Percentiles rank a stretch among this genome's conserved stretches.
Evolutionary conservation across 2,888 invertebrate species (phyloP).

Genomic region (Notodonta dromedarius): DNA sequence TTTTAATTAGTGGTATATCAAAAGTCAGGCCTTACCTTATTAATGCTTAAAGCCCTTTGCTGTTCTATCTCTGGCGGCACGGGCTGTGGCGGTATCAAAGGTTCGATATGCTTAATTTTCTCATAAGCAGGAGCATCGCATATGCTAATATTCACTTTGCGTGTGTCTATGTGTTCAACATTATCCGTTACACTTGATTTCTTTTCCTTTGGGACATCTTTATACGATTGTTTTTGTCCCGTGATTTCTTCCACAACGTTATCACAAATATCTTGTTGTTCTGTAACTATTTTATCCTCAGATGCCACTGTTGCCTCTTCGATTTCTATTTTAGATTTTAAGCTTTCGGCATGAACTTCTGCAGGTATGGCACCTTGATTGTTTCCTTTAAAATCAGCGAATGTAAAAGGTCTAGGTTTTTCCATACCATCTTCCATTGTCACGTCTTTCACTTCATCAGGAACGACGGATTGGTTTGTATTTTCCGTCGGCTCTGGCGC

Average conservation of each 20-base stretch:
- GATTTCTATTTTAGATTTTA: conserved; percentile 21
- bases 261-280: conserved; percentile 20
- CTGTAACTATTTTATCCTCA: conserved; percentile 28
- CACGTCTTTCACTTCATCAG: conserved; percentile 22
- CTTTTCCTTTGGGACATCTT: conserved; percentile 51
- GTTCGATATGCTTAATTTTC: conserved; percentile 66
- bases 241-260: conserved; percentile 19
- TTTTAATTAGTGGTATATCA: background rate
- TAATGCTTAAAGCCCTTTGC: conserved; percentile 91
- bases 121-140: conserved; percentile 65
- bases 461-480: conserved; percentile 35
- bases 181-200: conserved; percentile 60
- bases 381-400: conserved; percentile 83
- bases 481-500: conserved; percentile 44
- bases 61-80: conserved; percentile 93
- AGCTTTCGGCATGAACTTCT: conserved; percentile 40
- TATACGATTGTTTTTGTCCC: conserved; percentile 27
- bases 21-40: conserved; percentile 85
- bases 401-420: conserved; percentile 79
- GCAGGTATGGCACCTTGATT: conserved; percentile 48
- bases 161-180: conserved; percentile 54
- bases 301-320: conserved; percentile 21
- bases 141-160: conserved; percentile 73
- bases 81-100: conserved; percentile 86
- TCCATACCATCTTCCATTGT: conserved; percentile 35